Conservation (phyloP, 2,113 vertebrate genomes). For the Pseudopodoces humilis region DNA sequence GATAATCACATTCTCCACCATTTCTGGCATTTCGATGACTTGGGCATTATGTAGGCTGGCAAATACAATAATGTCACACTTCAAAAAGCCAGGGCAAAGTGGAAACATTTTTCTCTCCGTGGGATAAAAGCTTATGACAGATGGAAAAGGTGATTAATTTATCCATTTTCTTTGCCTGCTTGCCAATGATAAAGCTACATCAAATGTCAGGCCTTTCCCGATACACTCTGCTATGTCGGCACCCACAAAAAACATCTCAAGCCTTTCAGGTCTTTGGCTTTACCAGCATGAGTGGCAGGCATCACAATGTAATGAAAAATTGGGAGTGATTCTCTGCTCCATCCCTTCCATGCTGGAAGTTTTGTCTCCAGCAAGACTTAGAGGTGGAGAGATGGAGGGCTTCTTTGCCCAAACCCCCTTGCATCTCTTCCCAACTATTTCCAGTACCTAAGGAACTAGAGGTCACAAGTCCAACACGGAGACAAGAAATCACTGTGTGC, state of each 20-base stretch:
- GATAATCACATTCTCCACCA: background rate
- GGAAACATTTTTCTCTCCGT: background rate
- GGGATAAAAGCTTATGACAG: constrained; percentile 16
- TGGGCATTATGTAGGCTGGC: background rate
- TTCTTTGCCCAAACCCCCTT: background rate
- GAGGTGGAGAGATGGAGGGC: background rate
- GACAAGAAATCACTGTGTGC: background rate
- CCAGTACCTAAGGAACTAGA: background rate
- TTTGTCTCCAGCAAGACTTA: background rate
- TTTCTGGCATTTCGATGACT: background rate
- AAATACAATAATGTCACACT: background rate
- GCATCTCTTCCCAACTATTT: background rate
- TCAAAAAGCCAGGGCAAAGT: constrained; percentile 38
- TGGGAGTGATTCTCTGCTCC: background rate
- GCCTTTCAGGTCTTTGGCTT: constrained; percentile 3
- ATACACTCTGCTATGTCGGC: background rate
- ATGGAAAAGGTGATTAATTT: constrained; percentile 41
- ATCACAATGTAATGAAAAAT: constrained; percentile 15
- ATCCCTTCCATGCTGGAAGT: background rate
- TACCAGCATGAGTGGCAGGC: background rate
- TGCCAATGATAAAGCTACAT: constrained; percentile 21
- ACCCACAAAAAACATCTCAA: background rate
- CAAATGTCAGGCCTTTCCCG: background rate
- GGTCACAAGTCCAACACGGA: background rate
- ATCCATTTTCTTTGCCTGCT: constrained; percentile 1